Evolutionary conservation across 2,888 invertebrate species (phyloP).

Genomic region (Pristionchus mayeri): DNA sequence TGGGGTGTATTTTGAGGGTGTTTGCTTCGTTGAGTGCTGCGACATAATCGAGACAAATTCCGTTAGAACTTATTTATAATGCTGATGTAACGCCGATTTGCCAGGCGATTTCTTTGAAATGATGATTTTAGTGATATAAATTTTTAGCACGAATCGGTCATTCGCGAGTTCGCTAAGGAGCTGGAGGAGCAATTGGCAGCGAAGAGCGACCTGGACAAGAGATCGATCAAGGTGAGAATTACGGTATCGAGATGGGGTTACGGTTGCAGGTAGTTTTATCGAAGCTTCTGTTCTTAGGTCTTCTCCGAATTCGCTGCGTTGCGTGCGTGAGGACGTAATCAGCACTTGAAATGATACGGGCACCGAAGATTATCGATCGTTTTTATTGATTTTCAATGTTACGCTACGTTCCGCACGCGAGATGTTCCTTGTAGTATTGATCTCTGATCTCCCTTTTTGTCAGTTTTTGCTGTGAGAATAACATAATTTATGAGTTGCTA

Average conservation of each 20-base stretch:
- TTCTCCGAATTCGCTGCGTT: conserved; percentile 15
- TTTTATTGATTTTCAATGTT: not conserved
- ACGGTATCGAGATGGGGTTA: no score
- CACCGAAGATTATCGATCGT: not conserved
- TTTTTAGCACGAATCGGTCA: conserved; percentile 27
- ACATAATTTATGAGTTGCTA: not conserved
- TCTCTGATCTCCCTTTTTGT: not conserved
- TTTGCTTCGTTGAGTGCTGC: not conserved
- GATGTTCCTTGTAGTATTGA: not conserved
- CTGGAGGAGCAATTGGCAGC: not conserved
- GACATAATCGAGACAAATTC: not conserved
- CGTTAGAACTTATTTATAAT: not conserved
- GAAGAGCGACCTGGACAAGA: conserved; percentile 13
- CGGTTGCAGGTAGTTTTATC: not conserved
- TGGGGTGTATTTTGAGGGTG: not conserved
- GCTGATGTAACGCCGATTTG: not conserved
- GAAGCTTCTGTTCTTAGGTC: conserved; percentile 8
- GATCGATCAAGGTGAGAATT: conserved; percentile 22
- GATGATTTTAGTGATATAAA: not conserved
- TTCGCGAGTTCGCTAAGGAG: not conserved
- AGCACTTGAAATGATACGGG: not conserved
- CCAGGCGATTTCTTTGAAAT: not conserved
- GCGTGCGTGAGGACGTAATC: not conserved
- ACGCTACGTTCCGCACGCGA: not conserved
- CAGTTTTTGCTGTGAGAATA: no score